phyloP scores from a whole-genome alignment of 2,797 vertebrate genomes.

The Chaetophractus vellerosus region DNA sequence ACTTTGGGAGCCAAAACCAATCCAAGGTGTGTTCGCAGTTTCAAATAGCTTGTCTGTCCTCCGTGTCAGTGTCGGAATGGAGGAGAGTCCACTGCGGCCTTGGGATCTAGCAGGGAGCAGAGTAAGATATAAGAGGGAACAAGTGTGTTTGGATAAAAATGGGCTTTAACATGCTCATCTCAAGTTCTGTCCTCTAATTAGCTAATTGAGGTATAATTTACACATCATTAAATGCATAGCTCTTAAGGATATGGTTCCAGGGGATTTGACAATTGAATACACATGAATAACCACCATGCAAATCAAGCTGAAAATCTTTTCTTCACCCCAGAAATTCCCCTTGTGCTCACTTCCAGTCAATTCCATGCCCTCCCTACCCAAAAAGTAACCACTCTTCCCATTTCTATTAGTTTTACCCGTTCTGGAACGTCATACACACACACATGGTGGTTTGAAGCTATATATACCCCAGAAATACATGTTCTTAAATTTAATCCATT shows the following conservation, averaged over 20 bases:
- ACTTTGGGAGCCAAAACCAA: neutral
- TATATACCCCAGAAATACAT: too few species aligned
- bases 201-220: neutral
- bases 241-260: neutral
- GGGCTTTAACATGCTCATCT: neutral
- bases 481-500: too few species aligned
- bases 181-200: neutral
- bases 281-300: neutral
- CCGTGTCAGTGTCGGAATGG: neutral
- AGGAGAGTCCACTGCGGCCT: rapidly evolving
- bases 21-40: neutral
- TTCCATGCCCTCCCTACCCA: neutral
- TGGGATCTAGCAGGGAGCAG: neutral
- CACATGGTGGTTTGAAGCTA: too few species aligned
- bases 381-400: neutral
- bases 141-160: neutral
- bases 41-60: neutral
- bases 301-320: neutral
- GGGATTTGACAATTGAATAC: neutral
- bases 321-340: neutral
- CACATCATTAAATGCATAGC: neutral
- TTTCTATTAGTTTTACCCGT: neutral
- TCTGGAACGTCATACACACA: neutral
- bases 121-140: neutral
- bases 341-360: neutral